These are phyloP conservation scores for Drosophila emarginata DNA, from an alignment of 2,888 invertebrate genomes.

Conservation along the genomic window DNA sequence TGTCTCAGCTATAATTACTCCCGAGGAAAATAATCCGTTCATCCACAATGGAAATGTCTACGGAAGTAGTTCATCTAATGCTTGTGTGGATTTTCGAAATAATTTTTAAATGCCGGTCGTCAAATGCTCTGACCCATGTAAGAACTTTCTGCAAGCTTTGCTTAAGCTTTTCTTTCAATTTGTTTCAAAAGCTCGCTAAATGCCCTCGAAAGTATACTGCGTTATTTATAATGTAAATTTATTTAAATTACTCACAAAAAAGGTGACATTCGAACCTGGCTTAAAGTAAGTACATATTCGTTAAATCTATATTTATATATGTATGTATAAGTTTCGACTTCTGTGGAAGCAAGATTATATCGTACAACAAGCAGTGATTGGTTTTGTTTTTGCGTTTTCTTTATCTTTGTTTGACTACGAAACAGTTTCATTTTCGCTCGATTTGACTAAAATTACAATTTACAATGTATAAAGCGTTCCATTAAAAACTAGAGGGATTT, in stretches of 20 bases:
- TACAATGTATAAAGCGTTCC: slow-evolving; percentile 73
- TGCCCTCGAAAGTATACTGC: not conserved
- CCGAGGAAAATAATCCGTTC: too few relatives aligned
- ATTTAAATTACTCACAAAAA: slow-evolving; percentile 38
- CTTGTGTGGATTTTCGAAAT: too few relatives aligned
- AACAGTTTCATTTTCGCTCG: slow-evolving; percentile 36
- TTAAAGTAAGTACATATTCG: slow-evolving; percentile 30
- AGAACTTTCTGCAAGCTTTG: too few relatives aligned
- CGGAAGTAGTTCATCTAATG: too few relatives aligned
- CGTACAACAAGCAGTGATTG: slow-evolving; percentile 64
- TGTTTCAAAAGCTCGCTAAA: not conserved
- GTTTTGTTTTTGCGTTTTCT: slow-evolving; percentile 40
- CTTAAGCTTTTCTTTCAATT: too few relatives aligned
- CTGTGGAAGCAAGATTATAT: slow-evolving; percentile 60
- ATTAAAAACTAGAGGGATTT: slow-evolving; percentile 39
- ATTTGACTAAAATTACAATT: slow-evolving; percentile 68
- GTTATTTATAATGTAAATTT: slow-evolving; percentile 20
- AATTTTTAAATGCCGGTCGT: too few relatives aligned
- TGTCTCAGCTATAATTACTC: too few relatives aligned
- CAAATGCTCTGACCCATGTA: too few relatives aligned
- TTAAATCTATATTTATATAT: not conserved
- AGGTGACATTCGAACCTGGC: slow-evolving; percentile 36
- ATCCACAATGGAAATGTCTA: too few relatives aligned
- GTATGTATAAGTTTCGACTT: slow-evolving; percentile 8
- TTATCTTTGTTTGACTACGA: slow-evolving; percentile 56